Evolutionary conservation across 2,888 invertebrate species (phyloP), one percentile per base, ranked within the genome.

Genomic region (Monopis laevigella): DNA sequence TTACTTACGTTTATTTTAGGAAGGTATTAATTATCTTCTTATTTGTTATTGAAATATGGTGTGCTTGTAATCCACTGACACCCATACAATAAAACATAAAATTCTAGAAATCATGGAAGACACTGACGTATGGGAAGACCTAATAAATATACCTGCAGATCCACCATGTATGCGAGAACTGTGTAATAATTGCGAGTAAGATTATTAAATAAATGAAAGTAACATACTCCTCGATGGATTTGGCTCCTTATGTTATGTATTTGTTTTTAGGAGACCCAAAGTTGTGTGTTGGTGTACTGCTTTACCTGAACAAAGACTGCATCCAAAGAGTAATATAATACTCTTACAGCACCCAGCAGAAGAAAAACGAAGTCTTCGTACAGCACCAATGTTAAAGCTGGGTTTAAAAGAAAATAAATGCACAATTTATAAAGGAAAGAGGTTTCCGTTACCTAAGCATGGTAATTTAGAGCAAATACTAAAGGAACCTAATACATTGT

Each of bases 261-360:
- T 43, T 36, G 38, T 41, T 65, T 78, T 47, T 59, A 96, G 96
- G 49, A 85, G 96, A 48, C 96, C 96, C 2, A 64, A 75, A 19
- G 85, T 84, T 30, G 95, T 95, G n/a, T 96, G 96, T 62, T 96
- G 95, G 93, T 96, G 96, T 67, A 82, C 85, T 26, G 91, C 88
- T 30, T 72, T 96, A 46, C 95, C 96, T 5, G 72, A 84, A 40
- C 82, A 85, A 41, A 88, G 86, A 32, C 58, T 96, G 18, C 65
- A 68, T 42, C 88, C 92, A 10, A 74, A 78, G 41, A 91, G 92
- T 44, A 85, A 83, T 53, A 82, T 96, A 35, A 86, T 94, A 49
- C 83, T 96, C 44, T 78, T 96, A 5, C 96, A 96, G 66, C 96
- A 96, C 77, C 96, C 96, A 10, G 94, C 93, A 45, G 96, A 96